Base-by-base conservation (phyloP, 2,797 vertebrate genomes). In the Serranus cabrilla region DNA sequence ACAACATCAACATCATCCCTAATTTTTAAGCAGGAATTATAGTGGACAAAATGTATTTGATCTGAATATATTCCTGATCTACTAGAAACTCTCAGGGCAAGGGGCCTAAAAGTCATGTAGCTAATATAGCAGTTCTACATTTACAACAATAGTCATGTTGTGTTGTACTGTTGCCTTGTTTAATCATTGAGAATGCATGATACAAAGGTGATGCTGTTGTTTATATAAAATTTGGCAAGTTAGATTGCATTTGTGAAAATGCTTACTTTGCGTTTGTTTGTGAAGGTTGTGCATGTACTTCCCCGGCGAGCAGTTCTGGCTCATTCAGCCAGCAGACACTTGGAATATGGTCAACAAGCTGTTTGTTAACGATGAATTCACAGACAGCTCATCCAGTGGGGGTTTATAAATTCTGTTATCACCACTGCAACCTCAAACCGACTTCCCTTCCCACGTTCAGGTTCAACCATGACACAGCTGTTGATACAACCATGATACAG, bases 381-480 rank as follows among this genome's bases (percentile, higher is more conserved):
- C 67, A 82, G 71, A 78, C 75, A 59, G 67, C 71, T 79, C 76
- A 83, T 73, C 69, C 65, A 73, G 40, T 47, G 68, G 78, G 81
- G 76, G 51, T 74, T 83, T 58, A 71, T 76, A 71, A 75, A 78
- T 79, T 66, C 50, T 70, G 66, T 84, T 84, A 84, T 85, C 67
- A 31, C 49, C 23, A 17, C 51, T 56, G 61, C 46, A 82, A 73
- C 71, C 72, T 77, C 86, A 84, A 78, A 75, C 47, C 1, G 9
- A 68, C 74, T 86, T 81, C 51, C 82, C 68, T 87, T 93, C 84
- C 89, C 89, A 90, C 61, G 46, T 75, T 82, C 51, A 78, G 57
- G 57, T 78, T 86, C 40, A 76, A 27, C 59, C 52, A 63, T 83
- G 83, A 85, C 75, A 71, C 76, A 79, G 74, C 58, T 83, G 85